These are phyloP conservation scores for Trichosurus vulpecula DNA, from an alignment of 2,797 vertebrate genomes.

Conservation along the genomic window DNA sequence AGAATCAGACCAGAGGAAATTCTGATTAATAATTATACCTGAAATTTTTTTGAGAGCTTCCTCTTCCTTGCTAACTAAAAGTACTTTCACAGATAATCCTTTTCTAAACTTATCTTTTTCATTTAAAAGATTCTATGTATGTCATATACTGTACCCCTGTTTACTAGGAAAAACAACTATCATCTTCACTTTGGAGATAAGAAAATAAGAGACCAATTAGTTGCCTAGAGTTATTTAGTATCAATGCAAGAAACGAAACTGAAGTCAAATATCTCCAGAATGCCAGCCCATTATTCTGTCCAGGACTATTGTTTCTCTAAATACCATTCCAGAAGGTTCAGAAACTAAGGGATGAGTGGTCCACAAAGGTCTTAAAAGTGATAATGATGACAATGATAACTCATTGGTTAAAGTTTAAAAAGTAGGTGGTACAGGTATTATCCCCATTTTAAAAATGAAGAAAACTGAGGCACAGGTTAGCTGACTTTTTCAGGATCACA, in stretches of 20 bases:
- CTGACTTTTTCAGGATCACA: background rate
- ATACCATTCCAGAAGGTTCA: background rate
- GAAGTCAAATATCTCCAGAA: background rate
- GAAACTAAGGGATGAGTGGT: background rate
- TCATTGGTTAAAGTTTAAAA: background rate
- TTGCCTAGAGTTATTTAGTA: background rate
- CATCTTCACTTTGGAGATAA: background rate
- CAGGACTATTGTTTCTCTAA: constrained; percentile 21
- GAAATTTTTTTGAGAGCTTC: background rate
- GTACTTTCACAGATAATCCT: constrained; percentile 29
- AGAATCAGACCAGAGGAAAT: constrained; percentile 39
- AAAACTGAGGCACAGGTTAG: background rate
- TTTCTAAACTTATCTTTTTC: constrained; percentile 39
- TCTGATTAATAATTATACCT: constrained; percentile 22
- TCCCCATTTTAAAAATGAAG: background rate
- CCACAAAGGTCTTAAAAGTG: background rate
- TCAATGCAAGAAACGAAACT: background rate
- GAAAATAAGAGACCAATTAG: background rate
- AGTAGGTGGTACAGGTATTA: background rate
- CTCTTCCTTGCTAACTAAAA: constrained; percentile 18
- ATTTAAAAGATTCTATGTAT: constrained; percentile 23
- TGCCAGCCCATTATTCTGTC: background rate
- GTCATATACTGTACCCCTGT: background rate
- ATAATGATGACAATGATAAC: background rate
- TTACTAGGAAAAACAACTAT: background rate